Percentiles rank a stretch among this genome's conserved stretches.
These are phyloP conservation scores for Malthinus flaveolus DNA, from an alignment of 2,888 invertebrate genomes.

Conservation along the genomic window DNA sequence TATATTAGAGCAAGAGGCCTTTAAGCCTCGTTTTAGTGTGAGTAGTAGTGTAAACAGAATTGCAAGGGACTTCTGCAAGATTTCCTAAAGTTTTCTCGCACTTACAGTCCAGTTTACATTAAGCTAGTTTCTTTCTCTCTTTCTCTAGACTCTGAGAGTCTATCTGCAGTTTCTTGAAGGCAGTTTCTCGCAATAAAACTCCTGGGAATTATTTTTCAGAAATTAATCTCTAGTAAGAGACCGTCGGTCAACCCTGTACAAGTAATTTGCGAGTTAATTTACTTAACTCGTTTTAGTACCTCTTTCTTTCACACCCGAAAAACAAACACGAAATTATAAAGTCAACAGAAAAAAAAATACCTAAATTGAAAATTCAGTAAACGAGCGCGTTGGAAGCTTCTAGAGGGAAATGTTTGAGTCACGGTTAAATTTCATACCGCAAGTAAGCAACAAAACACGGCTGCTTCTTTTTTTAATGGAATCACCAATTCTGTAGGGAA, in stretches of 20 bases:
- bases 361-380: constrained; percentile 9
- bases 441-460: constrained; percentile 22
- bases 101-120: too few species aligned
- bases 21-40: too few species aligned
- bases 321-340: constrained; percentile 4
- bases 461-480: constrained; percentile 27
- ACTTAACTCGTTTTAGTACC: constrained; percentile 1
- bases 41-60: too few species aligned
- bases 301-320: background rate
- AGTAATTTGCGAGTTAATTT: constrained; percentile 1
- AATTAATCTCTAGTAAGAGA: too few species aligned
- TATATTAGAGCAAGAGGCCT: too few species aligned
- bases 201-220: too few species aligned
- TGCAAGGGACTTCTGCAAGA: too few species aligned
- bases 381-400: constrained; percentile 7
- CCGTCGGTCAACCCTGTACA: background rate
- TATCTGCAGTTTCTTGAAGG: too few species aligned
- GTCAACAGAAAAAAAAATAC: constrained; percentile 3
- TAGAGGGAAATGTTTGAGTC: constrained; percentile 11
- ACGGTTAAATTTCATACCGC: constrained; percentile 22
- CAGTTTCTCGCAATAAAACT: too few species aligned
- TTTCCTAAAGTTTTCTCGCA: too few species aligned
- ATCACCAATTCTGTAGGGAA: constrained; percentile 27
- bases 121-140: too few species aligned
- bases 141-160: too few species aligned